Conservation (phyloP, 2,888 invertebrate genomes). For the Hypena proboscidalis region DNA sequence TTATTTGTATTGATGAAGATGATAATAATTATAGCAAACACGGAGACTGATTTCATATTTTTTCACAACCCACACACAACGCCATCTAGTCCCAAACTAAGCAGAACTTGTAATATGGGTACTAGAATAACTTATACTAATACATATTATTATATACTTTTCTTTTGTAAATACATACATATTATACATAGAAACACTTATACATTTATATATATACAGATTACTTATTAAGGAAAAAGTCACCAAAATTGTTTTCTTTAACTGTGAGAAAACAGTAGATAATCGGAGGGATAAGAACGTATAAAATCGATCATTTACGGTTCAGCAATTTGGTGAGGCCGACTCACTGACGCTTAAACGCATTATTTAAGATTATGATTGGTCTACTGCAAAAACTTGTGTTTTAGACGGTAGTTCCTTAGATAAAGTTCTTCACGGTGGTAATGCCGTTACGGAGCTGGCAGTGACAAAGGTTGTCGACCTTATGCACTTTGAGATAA, state of each 20-base stretch:
- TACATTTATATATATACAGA: no score
- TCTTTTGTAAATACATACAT: no score
- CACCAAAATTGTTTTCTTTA: constrained; percentile 15
- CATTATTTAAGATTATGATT: constrained; percentile 46
- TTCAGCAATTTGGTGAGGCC: constrained; percentile 54
- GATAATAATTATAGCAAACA: no score
- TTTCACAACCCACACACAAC: no score
- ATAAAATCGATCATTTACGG: constrained; percentile 69
- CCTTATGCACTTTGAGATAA: constrained; percentile 2
- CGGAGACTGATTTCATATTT: no score
- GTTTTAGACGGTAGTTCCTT: not conserved
- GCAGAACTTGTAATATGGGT: no score
- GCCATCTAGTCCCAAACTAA: no score
- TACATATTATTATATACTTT: no score
- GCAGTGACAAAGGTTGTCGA: constrained; percentile 2
- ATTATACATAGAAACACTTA: no score
- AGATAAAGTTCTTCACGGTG: constrained; percentile 6
- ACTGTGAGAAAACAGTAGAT: constrained; percentile 33
- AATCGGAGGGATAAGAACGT: constrained; percentile 50
- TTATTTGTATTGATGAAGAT: no score
- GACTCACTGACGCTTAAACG: constrained; percentile 58
- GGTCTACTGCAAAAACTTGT: constrained; percentile 40
- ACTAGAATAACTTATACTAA: no score
- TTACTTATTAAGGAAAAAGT: no score
- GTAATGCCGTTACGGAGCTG: constrained; percentile 1